phyloP scores from a whole-genome alignment of 2,113 vertebrate genomes.

The Leiothrix lutea region DNA sequence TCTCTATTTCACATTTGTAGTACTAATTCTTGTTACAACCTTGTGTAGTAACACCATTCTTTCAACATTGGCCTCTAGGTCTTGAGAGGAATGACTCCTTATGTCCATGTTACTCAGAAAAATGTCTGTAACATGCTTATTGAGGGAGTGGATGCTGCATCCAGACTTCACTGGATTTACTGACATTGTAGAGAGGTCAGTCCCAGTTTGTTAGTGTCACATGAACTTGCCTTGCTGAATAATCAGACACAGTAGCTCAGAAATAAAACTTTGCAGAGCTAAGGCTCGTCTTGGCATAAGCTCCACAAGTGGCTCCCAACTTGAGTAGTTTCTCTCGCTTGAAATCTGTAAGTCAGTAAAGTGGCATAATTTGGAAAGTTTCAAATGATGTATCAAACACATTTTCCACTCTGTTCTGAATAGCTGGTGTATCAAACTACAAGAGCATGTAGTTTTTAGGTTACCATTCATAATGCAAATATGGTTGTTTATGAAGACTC shows the following conservation, averaged over 20 bases:
- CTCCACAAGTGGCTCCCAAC: neutral
- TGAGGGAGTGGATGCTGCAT: neutral
- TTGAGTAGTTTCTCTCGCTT: neutral
- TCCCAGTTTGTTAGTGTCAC: neutral
- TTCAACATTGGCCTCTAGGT: neutral
- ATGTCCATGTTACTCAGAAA: neutral
- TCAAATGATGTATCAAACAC: accelerated
- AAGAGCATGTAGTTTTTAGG: neutral
- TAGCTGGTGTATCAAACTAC: neutral
- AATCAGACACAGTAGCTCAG: neutral
- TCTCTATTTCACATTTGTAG: neutral
- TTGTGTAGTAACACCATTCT: neutral
- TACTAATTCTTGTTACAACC: neutral
- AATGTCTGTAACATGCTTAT: neutral
- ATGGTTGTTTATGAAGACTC: neutral
- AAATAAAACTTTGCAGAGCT: neutral
- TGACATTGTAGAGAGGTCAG: neutral
- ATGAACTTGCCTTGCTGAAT: neutral
- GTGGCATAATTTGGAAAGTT: neutral
- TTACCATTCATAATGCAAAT: neutral
- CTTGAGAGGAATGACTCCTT: neutral
- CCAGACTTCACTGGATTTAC: neutral
- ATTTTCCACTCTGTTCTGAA: neutral
- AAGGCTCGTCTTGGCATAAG: neutral
- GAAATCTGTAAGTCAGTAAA: neutral